Conservation (phyloP, 2,888 invertebrate genomes). For the Tenthredo amoena region DNA sequence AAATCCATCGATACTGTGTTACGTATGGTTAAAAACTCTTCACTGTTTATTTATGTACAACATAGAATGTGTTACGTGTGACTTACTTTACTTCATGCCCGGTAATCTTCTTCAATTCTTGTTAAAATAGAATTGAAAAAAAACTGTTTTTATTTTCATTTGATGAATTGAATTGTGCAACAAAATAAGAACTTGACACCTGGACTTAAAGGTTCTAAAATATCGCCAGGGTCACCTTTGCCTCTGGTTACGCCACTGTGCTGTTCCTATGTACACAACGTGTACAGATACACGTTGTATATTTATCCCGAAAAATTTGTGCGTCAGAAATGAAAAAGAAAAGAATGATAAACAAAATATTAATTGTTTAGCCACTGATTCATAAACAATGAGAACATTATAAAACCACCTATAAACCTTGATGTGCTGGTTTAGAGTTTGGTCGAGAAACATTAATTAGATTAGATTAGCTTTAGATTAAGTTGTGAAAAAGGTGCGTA, state of each 20-base stretch:
- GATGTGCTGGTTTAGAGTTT: background rate
- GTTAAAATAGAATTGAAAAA: background rate
- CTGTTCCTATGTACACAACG: background rate
- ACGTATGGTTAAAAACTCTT: background rate
- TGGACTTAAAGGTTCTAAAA: background rate
- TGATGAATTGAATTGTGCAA: background rate
- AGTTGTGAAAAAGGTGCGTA: background rate
- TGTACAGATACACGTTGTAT: background rate
- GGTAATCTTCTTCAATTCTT: background rate
- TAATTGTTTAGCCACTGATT: background rate
- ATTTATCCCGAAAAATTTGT: background rate
- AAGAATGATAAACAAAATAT: background rate
- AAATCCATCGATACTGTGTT: background rate
- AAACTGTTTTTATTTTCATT: background rate
- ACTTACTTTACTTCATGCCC: background rate
- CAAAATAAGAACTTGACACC: background rate
- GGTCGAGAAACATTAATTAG: background rate
- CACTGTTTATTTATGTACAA: background rate
- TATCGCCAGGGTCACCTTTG: background rate
- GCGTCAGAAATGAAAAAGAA: background rate
- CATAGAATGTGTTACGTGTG: background rate
- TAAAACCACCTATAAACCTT: background rate
- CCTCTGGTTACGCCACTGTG: slow-evolving; percentile 17
- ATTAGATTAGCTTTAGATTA: slow-evolving; percentile 1
- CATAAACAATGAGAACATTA: background rate